Conservation (phyloP, 2,888 invertebrate genomes). For the Choreutis nemorana region DNA sequence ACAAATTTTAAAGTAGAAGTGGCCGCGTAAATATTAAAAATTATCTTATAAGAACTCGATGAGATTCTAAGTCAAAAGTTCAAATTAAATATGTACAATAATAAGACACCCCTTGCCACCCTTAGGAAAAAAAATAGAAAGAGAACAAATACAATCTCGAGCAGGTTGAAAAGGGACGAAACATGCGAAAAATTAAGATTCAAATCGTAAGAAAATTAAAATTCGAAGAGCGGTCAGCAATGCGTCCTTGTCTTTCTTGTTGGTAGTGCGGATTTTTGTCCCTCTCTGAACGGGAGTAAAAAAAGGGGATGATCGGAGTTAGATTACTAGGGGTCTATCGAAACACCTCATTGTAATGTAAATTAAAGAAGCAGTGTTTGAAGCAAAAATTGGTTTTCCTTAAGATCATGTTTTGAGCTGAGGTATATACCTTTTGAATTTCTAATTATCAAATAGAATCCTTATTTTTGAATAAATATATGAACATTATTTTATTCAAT, state of each 20-base stretch:
- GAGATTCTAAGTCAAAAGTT: constrained; percentile 9
- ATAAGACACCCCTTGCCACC: constrained; percentile 21
- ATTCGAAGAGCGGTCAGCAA: constrained; percentile 56
- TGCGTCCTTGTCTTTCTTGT: constrained; percentile 23
- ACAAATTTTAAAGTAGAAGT: no score
- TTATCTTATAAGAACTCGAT: constrained; percentile 10
- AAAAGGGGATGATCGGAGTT: constrained; percentile 41
- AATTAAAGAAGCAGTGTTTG: constrained; percentile 28
- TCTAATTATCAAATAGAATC: no score
- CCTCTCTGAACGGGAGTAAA: constrained; percentile 34
- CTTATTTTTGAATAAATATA: no score
- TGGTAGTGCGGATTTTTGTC: constrained; percentile 13
- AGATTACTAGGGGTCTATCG: constrained; percentile 25
- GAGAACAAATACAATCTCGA: constrained; percentile 23
- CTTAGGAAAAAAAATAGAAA: constrained; percentile 32
- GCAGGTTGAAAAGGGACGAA: constrained; percentile 25
- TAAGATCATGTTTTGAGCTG: no score
- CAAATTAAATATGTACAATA: constrained; percentile 10
- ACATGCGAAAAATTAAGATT: constrained; percentile 64
- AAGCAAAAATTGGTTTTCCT: constrained; percentile 9
- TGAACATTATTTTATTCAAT: no score
- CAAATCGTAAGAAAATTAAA: constrained; percentile 67
- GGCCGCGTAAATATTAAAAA: no score
- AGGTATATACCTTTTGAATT: no score
- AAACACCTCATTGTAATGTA: constrained; percentile 36